Evolutionary conservation across 2,113 vertebrate genomes (phyloP), one percentile per base, ranked within the genome.

Genomic region (Silurus asotus): DNA sequence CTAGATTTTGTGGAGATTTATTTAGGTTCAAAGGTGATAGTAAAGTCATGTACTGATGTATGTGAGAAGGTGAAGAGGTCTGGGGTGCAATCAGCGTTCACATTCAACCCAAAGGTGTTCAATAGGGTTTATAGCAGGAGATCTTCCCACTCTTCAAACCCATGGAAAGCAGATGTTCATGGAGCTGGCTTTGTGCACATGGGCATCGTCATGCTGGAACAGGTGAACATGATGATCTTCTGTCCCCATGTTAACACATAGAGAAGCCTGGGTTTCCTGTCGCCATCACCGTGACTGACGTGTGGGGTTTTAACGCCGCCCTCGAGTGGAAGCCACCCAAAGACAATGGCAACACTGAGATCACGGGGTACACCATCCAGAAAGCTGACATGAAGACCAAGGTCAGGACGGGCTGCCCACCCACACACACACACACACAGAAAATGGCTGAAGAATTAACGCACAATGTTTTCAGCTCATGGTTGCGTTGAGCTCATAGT

Each of bases 311-410:
- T 77, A 98, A 97, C 1, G 96, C 96, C 0, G 92, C 96, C 8
- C 88, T 98, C 84, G 95, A 97, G 85, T 98, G 97, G 97, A 93
- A 95, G 89, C 95, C 94, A 0, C 97, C 97, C 23, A 96, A 93
- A 84, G 96, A 98, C 4, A 91, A 96, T 0, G 97, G 97, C 62
- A 98, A 98, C 92, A 93, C 92, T 0, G 97, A 98, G 51, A 93
- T 98, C 90, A 95, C 89, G 0, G 96, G 96, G 58, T 97, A 98
- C 87, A 92, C 94, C 2, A 90, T 97, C 70, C 95, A 97, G 93
- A 98, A 97, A 87, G 94, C 96, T 0, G 97, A 98, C 93, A 93
- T 93, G 92, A 98, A 97, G 88, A 97, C 96, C 1, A 96, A 96
- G 95, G 97, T 97, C 89, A 13, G 87, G 20, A 8, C 0, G 7